Evolutionary conservation across 2,888 invertebrate species (phyloP), one percentile per base, ranked within the genome.

Genomic region (Formica aserva): DNA sequence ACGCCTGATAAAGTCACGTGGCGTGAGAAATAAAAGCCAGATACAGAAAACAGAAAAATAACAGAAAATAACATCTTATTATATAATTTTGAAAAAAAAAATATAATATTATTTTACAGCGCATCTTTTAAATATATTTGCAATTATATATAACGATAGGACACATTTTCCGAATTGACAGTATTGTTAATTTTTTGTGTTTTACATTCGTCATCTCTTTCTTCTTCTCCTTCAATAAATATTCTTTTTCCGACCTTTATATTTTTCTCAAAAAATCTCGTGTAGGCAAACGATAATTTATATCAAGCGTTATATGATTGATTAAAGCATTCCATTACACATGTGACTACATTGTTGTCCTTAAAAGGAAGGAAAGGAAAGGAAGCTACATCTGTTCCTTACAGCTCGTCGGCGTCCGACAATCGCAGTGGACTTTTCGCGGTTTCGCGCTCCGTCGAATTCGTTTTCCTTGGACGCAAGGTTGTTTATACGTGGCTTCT

Each of bases 381-480:
- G 18, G 8, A 48, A 18, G 18, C 48, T 38, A 32, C 69, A 18
- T 57, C 6, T 32, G 57, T 72, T 71, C 45, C 18, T 45, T 9
- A 60, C 45, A 35, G 35, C 26, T 41, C 55, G 71, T 41, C 77
- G 32, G 18, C 57, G n/a, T 41, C 32, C 71, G 57, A 78, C 35
- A 71, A 71, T 78, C 78, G 32, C 41, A 29, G 1, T 11, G 22
- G 38, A 57, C 69, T 22, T 78, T 60, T 66, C 41, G 71, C 71
- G 78, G 57, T 3, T 71, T 78, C 18, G 32, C 52, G 71, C 78
- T 35, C 35, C 78, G 78, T 72, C 72, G 78, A 45, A 13, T 48
- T 35, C 71, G 45, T 26, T 71, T 62, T 72, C n/a, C 71, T 48
- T 35, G 71, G 60, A 62, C 35, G 32, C 55, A 29, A 57, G n/a